phyloP scores from a whole-genome alignment of 2,797 vertebrate species.

The Lateolabrax maculatus region DNA sequence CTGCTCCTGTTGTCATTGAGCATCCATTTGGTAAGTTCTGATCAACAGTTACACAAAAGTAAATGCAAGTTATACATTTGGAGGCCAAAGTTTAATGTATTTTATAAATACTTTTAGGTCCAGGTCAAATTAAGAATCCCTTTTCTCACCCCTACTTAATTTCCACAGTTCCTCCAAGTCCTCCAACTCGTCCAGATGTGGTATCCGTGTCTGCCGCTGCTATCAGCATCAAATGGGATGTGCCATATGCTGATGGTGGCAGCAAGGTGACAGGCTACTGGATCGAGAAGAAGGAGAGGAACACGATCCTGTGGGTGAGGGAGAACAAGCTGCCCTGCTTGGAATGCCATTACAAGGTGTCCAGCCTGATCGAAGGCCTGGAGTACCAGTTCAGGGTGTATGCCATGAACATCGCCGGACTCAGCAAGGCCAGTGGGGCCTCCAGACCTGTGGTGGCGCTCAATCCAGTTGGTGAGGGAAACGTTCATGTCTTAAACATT shows the following conservation, averaged over 20 bases:
- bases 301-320: constrained; percentile 98
- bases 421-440: constrained; percentile 98
- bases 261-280: constrained; percentile 96
- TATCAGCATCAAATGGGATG: constrained; percentile 96
- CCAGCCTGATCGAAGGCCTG: constrained; percentile 93
- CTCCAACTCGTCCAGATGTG: constrained; percentile 95
- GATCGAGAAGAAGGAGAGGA: constrained; percentile 99
- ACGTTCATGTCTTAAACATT: background rate
- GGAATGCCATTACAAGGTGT: constrained; percentile 95
- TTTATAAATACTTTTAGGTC: background rate
- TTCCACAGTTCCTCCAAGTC: constrained; percentile 93
- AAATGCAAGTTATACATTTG: background rate
- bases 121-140: background rate
- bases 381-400: constrained; percentile 99
- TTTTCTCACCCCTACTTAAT: background rate
- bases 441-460: constrained; percentile 95
- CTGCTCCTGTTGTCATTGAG: constrained; percentile 92
- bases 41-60: background rate
- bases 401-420: constrained; percentile 95
- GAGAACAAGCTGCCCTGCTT: constrained; percentile 97
- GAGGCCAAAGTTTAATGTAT: background rate
- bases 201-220: constrained; percentile 90
- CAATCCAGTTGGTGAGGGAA: constrained; percentile 95
- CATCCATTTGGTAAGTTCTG: constrained; percentile 95
- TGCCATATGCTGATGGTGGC: constrained; percentile 97